phyloP scores from a whole-genome alignment of 2,888 invertebrate genomes.

The Clostera curtula region DNA sequence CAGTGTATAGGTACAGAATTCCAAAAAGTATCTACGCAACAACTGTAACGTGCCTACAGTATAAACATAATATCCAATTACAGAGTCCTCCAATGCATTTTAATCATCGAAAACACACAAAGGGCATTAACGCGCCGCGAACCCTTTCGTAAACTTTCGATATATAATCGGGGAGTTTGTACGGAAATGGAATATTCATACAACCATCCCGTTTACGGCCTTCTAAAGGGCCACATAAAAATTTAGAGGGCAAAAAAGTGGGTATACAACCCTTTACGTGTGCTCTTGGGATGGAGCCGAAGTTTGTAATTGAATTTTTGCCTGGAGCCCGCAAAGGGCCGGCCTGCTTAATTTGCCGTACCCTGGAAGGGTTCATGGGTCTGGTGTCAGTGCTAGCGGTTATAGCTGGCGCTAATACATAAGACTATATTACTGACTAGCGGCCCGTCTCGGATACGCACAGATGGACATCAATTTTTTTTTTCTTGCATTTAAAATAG shows the following conservation, averaged over 20 bases:
- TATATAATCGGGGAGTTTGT: constrained; percentile 48
- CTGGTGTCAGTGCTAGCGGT: constrained; percentile 18
- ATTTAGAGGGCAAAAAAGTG: constrained; percentile 62
- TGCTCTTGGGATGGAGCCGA: constrained; percentile 66
- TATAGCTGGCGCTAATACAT: not conserved
- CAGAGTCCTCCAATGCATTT: constrained; percentile 21
- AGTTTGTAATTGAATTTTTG: constrained; percentile 75
- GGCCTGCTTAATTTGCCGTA: constrained; percentile 68
- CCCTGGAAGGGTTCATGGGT: constrained; percentile 53
- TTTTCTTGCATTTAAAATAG: too few relatives aligned
- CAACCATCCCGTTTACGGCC: constrained; percentile 67
- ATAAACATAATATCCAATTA: too few relatives aligned
- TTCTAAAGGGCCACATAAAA: constrained; percentile 71
- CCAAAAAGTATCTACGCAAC: too few relatives aligned
- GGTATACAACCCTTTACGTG: constrained; percentile 54
- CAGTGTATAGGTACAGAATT: too few relatives aligned
- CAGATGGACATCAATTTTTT: too few relatives aligned
- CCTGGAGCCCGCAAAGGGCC: constrained; percentile 71
- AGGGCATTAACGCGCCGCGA: constrained; percentile 12
- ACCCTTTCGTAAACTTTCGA: constrained; percentile 38
- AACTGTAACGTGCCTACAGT: too few relatives aligned
- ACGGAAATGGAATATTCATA: constrained; percentile 69
- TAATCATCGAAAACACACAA: constrained; percentile 28
- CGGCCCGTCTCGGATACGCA: too few relatives aligned
- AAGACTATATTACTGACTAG: too few relatives aligned